These are phyloP conservation scores for Drosophila navojoa DNA, from an alignment of 1,140 invertebrate genomes.

Conservation along the genomic window DNA sequence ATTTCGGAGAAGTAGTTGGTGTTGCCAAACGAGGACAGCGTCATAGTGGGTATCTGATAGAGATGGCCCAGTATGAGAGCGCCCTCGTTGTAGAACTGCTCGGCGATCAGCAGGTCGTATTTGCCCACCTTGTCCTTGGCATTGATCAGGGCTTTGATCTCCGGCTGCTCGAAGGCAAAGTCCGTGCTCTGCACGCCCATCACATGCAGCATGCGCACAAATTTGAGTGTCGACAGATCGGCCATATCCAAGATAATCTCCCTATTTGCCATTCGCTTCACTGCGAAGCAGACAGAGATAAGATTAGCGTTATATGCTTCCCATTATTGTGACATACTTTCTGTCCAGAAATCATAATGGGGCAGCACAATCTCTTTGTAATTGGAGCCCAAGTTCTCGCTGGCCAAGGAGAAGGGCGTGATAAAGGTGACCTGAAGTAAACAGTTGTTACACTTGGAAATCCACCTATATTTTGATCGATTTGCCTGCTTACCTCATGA, in stretches of 20 bases:
- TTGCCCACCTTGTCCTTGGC: constrained; percentile 67
- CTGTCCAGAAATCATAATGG: constrained; percentile 59
- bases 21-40: constrained; percentile 69
- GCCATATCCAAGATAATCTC: constrained; percentile 56
- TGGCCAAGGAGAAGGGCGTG: constrained; percentile 57
- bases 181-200: constrained; percentile 67
- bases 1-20: constrained; percentile 72
- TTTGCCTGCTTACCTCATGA: constrained; percentile 52
- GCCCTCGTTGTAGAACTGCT: constrained; percentile 83
- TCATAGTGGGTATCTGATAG: constrained; percentile 81
- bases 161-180: constrained; percentile 73
- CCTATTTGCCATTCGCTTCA: constrained; percentile 17
- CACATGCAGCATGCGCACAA: constrained; percentile 16
- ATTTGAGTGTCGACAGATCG: constrained; percentile 22
- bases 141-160: constrained; percentile 77
- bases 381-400: constrained; percentile 63
- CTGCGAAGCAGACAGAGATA: constrained; percentile 17
- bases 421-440: constrained; percentile 63
- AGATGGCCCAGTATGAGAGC: constrained; percentile 81
- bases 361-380: constrained; percentile 69
- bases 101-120: constrained; percentile 83
- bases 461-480: neutral
- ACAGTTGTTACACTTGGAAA: neutral
- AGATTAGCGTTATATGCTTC: neutral
- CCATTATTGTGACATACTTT: constrained; percentile 25